Evolutionary conservation across 2,797 vertebrate species (phyloP).

Genomic region (Falco rusticolus): DNA sequence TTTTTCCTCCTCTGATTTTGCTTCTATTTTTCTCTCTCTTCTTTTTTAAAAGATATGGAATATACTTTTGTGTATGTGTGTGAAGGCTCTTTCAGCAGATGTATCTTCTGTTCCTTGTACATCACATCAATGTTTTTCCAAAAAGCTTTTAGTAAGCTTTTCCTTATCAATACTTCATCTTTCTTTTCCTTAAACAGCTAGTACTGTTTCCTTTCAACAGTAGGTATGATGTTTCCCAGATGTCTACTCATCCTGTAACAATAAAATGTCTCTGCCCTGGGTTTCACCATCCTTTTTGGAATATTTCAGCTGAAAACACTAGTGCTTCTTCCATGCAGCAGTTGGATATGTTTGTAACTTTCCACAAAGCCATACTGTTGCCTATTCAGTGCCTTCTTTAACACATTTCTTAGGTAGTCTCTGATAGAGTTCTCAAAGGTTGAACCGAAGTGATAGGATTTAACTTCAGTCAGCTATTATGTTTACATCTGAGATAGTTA

Average conservation of each 20-base stretch:
- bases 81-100: background rate
- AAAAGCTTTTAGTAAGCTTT: background rate
- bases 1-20: background rate
- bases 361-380: background rate
- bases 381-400: background rate
- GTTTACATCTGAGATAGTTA: background rate
- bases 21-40: background rate
- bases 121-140: background rate
- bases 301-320: background rate
- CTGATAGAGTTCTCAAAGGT: background rate
- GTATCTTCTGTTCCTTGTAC: background rate
- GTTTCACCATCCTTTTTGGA: background rate
- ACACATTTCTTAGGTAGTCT: background rate
- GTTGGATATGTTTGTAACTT: background rate
- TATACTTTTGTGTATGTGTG: too few relatives aligned
- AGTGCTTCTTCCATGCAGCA: background rate
- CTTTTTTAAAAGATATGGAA: too few relatives aligned
- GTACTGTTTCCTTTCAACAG: background rate
- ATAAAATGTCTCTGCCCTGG: background rate
- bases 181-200: background rate
- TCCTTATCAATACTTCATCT: background rate
- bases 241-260: background rate
- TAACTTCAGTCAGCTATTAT: background rate
- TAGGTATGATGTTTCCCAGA: background rate
- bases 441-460: background rate